Evolutionary conservation across 1,140 invertebrate species (phyloP), one percentile per base, ranked within the genome.

Genomic region (Anoplophora glabripennis): DNA sequence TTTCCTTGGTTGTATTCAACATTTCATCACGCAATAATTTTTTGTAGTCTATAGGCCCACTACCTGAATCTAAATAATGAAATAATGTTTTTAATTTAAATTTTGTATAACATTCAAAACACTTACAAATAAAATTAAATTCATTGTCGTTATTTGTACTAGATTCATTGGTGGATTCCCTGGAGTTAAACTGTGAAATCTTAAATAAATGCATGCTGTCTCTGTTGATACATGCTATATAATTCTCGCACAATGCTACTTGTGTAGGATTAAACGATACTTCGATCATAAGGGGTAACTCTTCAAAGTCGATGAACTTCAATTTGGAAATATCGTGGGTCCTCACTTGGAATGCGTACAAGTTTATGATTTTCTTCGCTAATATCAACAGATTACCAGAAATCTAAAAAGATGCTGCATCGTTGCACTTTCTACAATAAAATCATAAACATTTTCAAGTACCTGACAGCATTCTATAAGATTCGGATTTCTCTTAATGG

Each of bases 281-380:
- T 44, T 80, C 78, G 7, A 83, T 66, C 3, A 75, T 72, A 64
- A 77, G 76, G 7, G 71, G 66, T 61, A 73, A 75, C 52, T 81
- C 80, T 59, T 87, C 84, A 72, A 88, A 86, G 66, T 88, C 85
- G 46, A 86, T 76, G 61, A 86, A 87, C 58, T 80, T 82, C 38
- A 83, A 71, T 62, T 82, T 82, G 4, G 84, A 86, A 37, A 83
- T 78, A 58, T 85, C 84, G 63, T 86, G 84, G 0, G 80, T 82
- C 62, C 83, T 81, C 1, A 82, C 71, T 61, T 81, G 80, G 52
- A 85, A 83, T 61, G 80, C 78, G 57, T 83, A 84, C 10, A 87
- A 63, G 41, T 79, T 79, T 3, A 86, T 75, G 4, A 70, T 77
- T 34, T 75, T 78, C 2, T 80, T 78, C 7, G 78, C 77, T 4